Base-by-base conservation (phyloP, 2,888 invertebrate genomes). In the Drosophila austrosaltans region DNA sequence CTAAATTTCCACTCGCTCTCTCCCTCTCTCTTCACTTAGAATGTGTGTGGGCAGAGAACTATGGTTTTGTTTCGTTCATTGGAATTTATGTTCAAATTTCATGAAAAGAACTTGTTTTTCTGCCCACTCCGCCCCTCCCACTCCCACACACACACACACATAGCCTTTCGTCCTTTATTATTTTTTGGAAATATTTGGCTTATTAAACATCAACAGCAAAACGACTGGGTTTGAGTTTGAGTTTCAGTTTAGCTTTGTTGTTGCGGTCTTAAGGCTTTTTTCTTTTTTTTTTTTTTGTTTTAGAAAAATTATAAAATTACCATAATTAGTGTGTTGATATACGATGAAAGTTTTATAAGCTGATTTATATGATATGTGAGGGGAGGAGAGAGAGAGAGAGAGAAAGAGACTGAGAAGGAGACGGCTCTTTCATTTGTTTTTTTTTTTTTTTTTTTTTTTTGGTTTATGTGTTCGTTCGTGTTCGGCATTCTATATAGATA, bases 61-160 rank as follows among this genome's bases (percentile, higher is more conserved):
- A 81, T 76, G 84, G 70, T 83, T 78, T 76, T 83, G 81, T 81
- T 81, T 78, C 82, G 78, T 81, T 82, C 79, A 81, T 83, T 82
- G 84, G 79, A 82, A 82, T 82, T 84, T 84, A 83, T 84, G 81
- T 84, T 82, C 84, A 75, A 81, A 82, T 82, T 82, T 82, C 84
- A 83, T 81, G 83, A 81, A 83, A 83, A 83, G 76, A 83, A 78
- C 81, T 81, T 78, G 81, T 78, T 81, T 83, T 75, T 78, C 75
- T 74, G 79, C 69, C 76, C 69, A 66, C 12, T 2, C 20, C 25
- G 36, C 8, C 8, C 36, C 2, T 36, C 36, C 8, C 8, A 8
- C 3, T 2, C 36, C 53, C 44, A 53, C 68, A 39, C 39, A 28
- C 28, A 28, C 20, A 36, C 42, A 44, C 44, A 48, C 44, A 48